Conservation (phyloP, 2,888 invertebrate genomes). For the Caenorhabditis becei region DNA sequence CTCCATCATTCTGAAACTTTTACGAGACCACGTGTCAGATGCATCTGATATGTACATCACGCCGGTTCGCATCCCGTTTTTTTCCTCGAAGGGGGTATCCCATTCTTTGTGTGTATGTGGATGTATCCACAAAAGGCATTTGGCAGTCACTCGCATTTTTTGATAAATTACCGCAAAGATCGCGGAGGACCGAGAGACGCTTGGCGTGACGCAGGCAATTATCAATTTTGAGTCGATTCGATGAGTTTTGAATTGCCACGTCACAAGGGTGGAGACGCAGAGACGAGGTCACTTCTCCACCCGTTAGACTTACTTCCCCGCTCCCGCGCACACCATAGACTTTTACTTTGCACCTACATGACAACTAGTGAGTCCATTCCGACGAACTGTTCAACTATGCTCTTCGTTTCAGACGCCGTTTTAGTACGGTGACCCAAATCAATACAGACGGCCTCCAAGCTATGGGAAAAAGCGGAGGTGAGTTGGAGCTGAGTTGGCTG, state of each 20-base stretch:
- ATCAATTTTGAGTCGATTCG: slow-evolving; percentile 67
- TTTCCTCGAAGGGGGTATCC: slow-evolving; percentile 2
- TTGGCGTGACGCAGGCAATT: slow-evolving; percentile 45
- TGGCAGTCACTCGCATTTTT: slow-evolving; percentile 43
- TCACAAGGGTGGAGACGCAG: slow-evolving; percentile 54
- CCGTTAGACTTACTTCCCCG: slow-evolving; percentile 13
- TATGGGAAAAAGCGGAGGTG: slow-evolving; percentile 58
- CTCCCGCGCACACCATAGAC: slow-evolving; percentile 13
- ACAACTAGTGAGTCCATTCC: slow-evolving; percentile 51
- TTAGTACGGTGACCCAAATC: slow-evolving; percentile 79
- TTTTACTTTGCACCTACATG: slow-evolving; percentile 60
- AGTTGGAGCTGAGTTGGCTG: neutral
- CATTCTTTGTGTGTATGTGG: slow-evolving; percentile 19
- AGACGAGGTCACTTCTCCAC: slow-evolving; percentile 33
- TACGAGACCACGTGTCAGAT: neutral
- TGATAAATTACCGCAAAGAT: slow-evolving; percentile 56
- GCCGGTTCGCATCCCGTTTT: slow-evolving; percentile 30
- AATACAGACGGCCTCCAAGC: slow-evolving; percentile 74
- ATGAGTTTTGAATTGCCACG: slow-evolving; percentile 59
- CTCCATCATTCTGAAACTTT: slow-evolving; percentile 41
- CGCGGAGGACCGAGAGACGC: slow-evolving; percentile 24
- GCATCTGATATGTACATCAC: slow-evolving; percentile 11
- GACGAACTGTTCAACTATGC: neutral
- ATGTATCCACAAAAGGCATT: neutral
- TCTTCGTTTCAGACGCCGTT: slow-evolving; percentile 70